Base-by-base conservation (phyloP, 2,888 invertebrate genomes). In the Peribatodes rhomboidaria region DNA sequence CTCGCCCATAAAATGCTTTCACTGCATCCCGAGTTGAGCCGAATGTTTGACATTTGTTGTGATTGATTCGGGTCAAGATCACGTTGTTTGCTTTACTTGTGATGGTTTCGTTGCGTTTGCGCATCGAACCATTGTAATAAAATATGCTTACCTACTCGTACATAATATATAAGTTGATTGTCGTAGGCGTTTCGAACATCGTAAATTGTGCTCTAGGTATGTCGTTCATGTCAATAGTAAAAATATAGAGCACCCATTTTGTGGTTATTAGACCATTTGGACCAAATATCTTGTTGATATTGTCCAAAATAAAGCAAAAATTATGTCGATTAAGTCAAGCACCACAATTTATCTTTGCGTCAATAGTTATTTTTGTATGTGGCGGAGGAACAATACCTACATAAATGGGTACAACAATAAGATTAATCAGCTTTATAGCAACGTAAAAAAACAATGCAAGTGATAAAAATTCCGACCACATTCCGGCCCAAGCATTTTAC, bases 11-110 rank as follows among this genome's bases (percentile, higher is more conserved):
- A 73, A 80, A 80, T 81, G 81, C 87, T 89, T 89, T 89, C 88
- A 81, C 84, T 77, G 70, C 57, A 61, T 69, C 73, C 65, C 75
- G 71, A 75, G 78, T 76, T 77, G 75, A 81, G 81, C 83, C 85
- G 81, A 80, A 65, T 37, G 77, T 80, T 85, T 86, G 86, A 77
- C 87, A 90, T 90, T 89, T 88, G 71, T 74, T 74, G 75, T 80
- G 78, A 83, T 79, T 71, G 70, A 87, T 84, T 77, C 86, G 69
- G 90, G 91, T 90, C 91, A 92, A 90, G 92, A 83, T 76, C 64
- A 55, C 80, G 76, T 72, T 74, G 67, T 65, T 69, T 70, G 65
- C 49, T 67, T 62, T 49, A 63, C 56, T 66, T 64, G 56, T 42
- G 49, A 67, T 49, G 61, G 47, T 42, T 18, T 60, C 55, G 55